These are phyloP conservation scores for Ceyx cyanopectus DNA, from an alignment of 2,113 vertebrate species.

Conservation along the genomic window DNA sequence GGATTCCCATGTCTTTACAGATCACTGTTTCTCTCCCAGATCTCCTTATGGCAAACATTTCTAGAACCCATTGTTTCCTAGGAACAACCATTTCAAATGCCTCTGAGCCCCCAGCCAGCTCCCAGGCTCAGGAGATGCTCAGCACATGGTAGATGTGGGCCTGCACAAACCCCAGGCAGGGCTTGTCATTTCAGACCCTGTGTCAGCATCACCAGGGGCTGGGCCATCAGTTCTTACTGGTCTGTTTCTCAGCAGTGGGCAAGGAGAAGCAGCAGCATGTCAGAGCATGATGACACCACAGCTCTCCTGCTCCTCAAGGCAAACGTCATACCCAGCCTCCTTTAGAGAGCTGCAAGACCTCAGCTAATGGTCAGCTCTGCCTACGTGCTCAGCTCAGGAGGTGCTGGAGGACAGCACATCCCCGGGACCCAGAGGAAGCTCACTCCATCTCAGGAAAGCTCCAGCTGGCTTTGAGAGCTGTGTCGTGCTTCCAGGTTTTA, in stretches of 20 bases:
- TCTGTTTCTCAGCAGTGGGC: not conserved
- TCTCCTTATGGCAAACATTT: not conserved
- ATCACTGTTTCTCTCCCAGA: not conserved
- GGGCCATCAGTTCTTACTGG: not conserved
- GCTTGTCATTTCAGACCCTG: not conserved
- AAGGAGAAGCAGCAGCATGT: not conserved
- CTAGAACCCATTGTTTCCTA: not conserved
- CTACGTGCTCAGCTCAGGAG: not conserved
- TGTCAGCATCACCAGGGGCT: not conserved
- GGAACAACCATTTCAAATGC: not conserved
- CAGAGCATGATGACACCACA: not conserved
- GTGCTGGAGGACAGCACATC: not conserved
- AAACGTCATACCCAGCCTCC: not conserved
- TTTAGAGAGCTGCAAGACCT: not conserved
- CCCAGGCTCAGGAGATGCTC: not conserved
- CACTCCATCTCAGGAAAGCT: not conserved
- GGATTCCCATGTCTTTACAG: not conserved
- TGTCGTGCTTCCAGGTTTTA: not conserved
- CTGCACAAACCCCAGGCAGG: not conserved
- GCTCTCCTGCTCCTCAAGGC: not conserved
- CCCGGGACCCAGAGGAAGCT: not conserved
- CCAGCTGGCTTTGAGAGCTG: slow-evolving; percentile 10
- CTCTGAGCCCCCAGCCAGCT: not conserved
- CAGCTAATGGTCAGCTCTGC: too few species aligned
- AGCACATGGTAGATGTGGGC: not conserved